Conservation (phyloP, 1,140 invertebrate genomes). For the Rhynchophorus ferrugineus region DNA sequence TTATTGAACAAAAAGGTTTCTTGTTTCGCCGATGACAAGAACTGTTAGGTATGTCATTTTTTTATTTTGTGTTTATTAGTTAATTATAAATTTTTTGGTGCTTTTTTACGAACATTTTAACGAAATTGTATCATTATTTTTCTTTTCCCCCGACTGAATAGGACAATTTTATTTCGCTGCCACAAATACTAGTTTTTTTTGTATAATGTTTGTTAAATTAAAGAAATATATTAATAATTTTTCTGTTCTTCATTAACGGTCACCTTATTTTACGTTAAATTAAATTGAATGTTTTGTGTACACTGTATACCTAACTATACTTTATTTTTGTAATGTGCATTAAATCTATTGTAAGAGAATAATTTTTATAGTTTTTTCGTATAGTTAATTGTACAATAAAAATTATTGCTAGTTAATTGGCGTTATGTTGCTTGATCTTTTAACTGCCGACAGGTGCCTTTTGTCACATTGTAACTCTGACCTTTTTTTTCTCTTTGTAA, state of each 20-base stretch:
- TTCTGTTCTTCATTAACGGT: constrained; percentile 4
- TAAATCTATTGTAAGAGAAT: constrained; percentile 14
- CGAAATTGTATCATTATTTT: constrained; percentile 3
- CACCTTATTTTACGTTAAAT: constrained; percentile 5
- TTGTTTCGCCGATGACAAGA: not conserved
- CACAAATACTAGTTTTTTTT: constrained; percentile 6
- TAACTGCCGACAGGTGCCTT: too few species aligned
- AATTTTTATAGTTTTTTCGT: constrained; percentile 20
- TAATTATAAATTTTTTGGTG: constrained; percentile 12
- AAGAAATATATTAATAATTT: not conserved
- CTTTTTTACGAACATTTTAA: constrained; percentile 8
- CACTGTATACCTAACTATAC: constrained; percentile 13
- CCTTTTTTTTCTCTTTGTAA: too few species aligned
- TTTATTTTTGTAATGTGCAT: constrained; percentile 18
- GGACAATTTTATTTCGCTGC: constrained; percentile 2
- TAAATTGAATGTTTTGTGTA: constrained; percentile 10
- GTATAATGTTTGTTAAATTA: constrained; percentile 3
- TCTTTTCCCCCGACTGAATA: constrained; percentile 7
- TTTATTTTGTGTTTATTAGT: constrained; percentile 3
- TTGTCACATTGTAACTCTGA: too few species aligned
- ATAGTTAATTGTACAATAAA: constrained; percentile 23
- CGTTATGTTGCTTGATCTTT: too few species aligned
- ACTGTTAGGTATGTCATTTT: not conserved
- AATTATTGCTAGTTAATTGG: constrained; percentile 3
- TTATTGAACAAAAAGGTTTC: not conserved